Evolutionary conservation across 1,140 invertebrate genomes (phyloP).

Genomic region (Microplitis mediator): DNA sequence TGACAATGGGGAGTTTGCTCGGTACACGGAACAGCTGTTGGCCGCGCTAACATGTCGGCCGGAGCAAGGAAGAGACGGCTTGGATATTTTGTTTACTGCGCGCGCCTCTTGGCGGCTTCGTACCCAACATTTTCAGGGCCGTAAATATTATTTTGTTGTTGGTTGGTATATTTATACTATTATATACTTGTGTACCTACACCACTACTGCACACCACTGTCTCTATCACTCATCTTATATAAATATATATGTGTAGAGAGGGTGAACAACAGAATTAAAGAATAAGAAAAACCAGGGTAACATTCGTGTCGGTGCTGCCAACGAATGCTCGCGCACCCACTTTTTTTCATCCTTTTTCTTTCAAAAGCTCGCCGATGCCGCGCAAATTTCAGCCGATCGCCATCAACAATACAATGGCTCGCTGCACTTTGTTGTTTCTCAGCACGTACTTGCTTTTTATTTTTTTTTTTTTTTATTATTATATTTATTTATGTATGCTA

Average conservation of each 20-base stretch:
- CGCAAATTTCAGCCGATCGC: not conserved
- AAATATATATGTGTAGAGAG: not conserved
- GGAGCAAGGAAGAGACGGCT: constrained; percentile 47
- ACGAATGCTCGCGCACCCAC: not conserved
- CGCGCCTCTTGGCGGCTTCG: constrained; percentile 56
- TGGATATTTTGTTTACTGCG: constrained; percentile 52
- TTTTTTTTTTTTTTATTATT: not conserved
- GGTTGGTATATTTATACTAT: not conserved
- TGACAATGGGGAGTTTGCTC: constrained; percentile 58
- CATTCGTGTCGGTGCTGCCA: not conserved
- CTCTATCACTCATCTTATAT: too few relatives aligned
- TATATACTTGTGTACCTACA: too few relatives aligned
- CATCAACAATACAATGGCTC: too few relatives aligned
- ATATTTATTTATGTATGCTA: too few relatives aligned
- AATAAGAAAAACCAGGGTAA: not conserved
- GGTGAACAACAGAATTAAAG: not conserved
- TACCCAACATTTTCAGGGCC: constrained; percentile 53
- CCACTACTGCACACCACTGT: too few relatives aligned
- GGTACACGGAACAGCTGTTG: constrained; percentile 60
- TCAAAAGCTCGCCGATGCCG: not conserved
- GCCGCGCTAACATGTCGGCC: constrained; percentile 55
- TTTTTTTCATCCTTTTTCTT: not conserved
- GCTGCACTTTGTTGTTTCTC: too few relatives aligned
- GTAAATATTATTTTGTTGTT: constrained; percentile 31
- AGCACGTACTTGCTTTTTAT: too few relatives aligned